These are phyloP conservation scores for Oscheius sp. DNA, from an alignment of 2,888 invertebrate species.

Conservation along the genomic window DNA sequence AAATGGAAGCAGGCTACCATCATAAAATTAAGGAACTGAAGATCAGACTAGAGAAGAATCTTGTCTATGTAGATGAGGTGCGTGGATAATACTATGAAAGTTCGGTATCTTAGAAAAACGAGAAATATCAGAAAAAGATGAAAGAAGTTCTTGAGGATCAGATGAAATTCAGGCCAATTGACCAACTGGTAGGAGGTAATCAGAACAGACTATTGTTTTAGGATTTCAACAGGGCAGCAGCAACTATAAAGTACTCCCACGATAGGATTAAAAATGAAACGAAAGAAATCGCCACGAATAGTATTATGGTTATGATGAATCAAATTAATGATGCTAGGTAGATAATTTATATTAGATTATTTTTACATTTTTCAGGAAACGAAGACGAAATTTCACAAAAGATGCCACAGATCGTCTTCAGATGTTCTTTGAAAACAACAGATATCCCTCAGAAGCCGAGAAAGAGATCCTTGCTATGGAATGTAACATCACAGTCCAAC, in stretches of 20 bases:
- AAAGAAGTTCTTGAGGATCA: slow-evolving; percentile 33
- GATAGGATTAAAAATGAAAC: slow-evolving; percentile 27
- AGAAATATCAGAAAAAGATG: slow-evolving; percentile 26
- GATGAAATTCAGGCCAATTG: slow-evolving; percentile 40
- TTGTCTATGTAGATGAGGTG: slow-evolving; percentile 31
- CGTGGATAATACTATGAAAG: slow-evolving; percentile 10
- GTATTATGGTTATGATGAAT: slow-evolving; percentile 38
- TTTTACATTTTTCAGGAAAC: slow-evolving; percentile 33
- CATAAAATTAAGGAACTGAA: slow-evolving; percentile 34
- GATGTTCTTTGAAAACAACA: slow-evolving; percentile 45
- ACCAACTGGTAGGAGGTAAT: slow-evolving; percentile 36
- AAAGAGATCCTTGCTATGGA: slow-evolving; percentile 46
- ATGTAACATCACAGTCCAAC: slow-evolving; percentile 53
- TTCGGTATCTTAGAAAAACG: slow-evolving; percentile 29
- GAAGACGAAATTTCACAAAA: slow-evolving; percentile 52
- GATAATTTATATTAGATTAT: neutral
- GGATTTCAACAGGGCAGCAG: slow-evolving; percentile 35
- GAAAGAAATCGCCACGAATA: slow-evolving; percentile 20
- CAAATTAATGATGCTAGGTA: slow-evolving; percentile 39
- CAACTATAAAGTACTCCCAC: slow-evolving; percentile 29
- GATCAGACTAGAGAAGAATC: slow-evolving; percentile 31
- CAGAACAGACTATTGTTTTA: slow-evolving; percentile 12
- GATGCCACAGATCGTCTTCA: slow-evolving; percentile 51
- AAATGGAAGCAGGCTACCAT: slow-evolving; percentile 35
- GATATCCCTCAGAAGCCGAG: slow-evolving; percentile 47